Evolutionary conservation across 2,888 invertebrate genomes (phyloP).

Genomic region (Pyrgus malvae): DNA sequence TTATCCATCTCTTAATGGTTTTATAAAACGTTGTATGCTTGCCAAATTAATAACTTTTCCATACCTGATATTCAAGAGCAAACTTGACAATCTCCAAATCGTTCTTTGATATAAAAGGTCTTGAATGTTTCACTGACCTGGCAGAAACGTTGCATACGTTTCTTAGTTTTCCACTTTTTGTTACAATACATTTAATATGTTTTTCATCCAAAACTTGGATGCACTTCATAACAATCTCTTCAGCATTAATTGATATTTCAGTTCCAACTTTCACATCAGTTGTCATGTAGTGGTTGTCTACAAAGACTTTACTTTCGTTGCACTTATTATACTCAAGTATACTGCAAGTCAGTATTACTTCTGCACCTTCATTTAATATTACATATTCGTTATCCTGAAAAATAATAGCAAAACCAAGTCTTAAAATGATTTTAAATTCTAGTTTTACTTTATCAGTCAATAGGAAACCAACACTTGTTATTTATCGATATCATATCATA

Average conservation of each 20-base stretch:
- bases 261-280: slow-evolving; percentile 41
- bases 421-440: background rate
- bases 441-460: background rate
- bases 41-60: too few relatives aligned
- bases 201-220: slow-evolving; percentile 40
- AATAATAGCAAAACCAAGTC: background rate
- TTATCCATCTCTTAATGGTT: too few relatives aligned
- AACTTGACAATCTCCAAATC: slow-evolving; percentile 51
- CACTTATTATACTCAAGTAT: slow-evolving; percentile 45
- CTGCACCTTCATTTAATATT: slow-evolving; percentile 29
- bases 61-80: slow-evolving; percentile 51
- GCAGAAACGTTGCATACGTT: slow-evolving; percentile 44
- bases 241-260: slow-evolving; percentile 47
- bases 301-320: slow-evolving; percentile 44
- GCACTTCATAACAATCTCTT: slow-evolving; percentile 46
- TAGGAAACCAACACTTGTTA: too few relatives aligned
- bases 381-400: slow-evolving; percentile 34
- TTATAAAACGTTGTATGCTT: too few relatives aligned
- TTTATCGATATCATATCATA: too few relatives aligned
- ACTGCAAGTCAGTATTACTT: slow-evolving; percentile 42
- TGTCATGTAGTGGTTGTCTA: slow-evolving; percentile 48
- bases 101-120: slow-evolving; percentile 43
- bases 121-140: slow-evolving; percentile 43
- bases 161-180: slow-evolving; percentile 40
- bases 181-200: slow-evolving; percentile 46